phyloP scores from a whole-genome alignment of 2,113 vertebrate species.

The Phalacrocorax carbo region DNA sequence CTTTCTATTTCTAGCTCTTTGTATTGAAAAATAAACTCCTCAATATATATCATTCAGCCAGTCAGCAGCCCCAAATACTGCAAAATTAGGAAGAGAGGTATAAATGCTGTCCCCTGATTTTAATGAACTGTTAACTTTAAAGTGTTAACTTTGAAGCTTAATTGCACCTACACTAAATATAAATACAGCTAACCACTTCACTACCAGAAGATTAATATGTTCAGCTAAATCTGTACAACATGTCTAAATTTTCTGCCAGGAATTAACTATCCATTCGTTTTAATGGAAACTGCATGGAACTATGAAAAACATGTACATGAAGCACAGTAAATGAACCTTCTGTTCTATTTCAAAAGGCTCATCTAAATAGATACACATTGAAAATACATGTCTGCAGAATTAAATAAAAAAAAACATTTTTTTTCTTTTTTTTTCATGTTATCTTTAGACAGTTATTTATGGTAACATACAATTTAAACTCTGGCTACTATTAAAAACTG shows the following conservation, averaged over 20 bases:
- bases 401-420: accelerated
- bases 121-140: neutral
- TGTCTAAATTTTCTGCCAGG: neutral
- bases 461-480: neutral
- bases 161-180: neutral
- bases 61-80: neutral
- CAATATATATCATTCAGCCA: neutral
- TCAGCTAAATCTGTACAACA: neutral
- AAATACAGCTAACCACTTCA: neutral
- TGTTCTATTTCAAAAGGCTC: neutral
- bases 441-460: neutral
- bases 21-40: neutral
- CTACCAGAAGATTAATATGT: neutral
- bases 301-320: neutral
- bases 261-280: neutral
- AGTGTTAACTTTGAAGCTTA: neutral
- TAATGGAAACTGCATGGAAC: neutral
- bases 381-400: neutral
- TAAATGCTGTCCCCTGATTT: neutral
- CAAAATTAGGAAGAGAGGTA: neutral
- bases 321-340: neutral
- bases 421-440: neutral
- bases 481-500: neutral
- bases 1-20: neutral
- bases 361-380: neutral